Percentiles rank a stretch among this genome's conserved stretches.
Conservation (phyloP, 2,888 invertebrate species). For the Syrista parreyssii region DNA sequence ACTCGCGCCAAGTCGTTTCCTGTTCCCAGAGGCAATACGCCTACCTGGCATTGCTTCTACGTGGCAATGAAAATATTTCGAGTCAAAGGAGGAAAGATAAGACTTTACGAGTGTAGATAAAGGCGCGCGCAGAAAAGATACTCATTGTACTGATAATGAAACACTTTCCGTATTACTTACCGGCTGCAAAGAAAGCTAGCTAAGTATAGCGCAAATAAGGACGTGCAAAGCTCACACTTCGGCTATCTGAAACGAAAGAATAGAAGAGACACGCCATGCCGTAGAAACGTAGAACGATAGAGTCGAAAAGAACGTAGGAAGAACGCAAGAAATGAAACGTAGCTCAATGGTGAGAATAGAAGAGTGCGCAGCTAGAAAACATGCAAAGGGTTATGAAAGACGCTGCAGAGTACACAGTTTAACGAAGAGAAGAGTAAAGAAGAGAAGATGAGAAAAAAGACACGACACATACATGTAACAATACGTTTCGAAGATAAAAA, state of each 20-base stretch:
- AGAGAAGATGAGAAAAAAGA: background rate
- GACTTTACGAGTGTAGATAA: too few species aligned
- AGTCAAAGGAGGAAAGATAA: too few species aligned
- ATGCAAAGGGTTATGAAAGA: background rate
- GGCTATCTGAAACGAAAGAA: slow-evolving; percentile 49
- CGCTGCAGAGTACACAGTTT: background rate
- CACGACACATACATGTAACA: background rate
- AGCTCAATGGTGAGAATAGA: background rate
- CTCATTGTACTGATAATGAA: too few species aligned
- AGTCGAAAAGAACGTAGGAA: background rate
- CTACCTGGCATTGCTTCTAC: slow-evolving; percentile 92
- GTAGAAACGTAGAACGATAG: slow-evolving; percentile 18
- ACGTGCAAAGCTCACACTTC: slow-evolving; percentile 42
- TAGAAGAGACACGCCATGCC: slow-evolving; percentile 47
- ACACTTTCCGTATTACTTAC: slow-evolving; percentile 35
- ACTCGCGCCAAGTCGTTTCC: slow-evolving; percentile 97
- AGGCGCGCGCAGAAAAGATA: too few species aligned
- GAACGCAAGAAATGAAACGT: background rate
- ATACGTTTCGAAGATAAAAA: background rate
- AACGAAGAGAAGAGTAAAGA: slow-evolving; percentile 6
- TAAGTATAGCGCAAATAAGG: slow-evolving; percentile 48
- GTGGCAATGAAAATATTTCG: too few species aligned
- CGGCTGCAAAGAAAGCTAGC: slow-evolving; percentile 52
- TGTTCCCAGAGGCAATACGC: slow-evolving; percentile 94
- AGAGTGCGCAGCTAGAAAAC: too few species aligned